Base-by-base conservation (phyloP, 2,888 invertebrate genomes). In the Epirrhoe alternata region DNA sequence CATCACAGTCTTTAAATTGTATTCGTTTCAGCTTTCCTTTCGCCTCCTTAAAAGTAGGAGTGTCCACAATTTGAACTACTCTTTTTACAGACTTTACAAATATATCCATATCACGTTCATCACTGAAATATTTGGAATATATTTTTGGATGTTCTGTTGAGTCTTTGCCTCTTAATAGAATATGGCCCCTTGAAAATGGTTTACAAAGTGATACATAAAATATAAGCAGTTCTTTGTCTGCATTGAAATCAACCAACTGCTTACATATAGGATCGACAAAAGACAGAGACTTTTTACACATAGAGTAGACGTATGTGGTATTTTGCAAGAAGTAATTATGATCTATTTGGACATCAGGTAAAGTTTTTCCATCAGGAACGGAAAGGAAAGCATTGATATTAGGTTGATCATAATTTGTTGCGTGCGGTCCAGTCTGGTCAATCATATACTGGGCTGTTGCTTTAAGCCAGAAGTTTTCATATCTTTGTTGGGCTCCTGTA, bases 291-390 rank as follows among this genome's bases (percentile, higher is more conserved):
- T 86, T 77, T 61, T 69, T 81, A 69, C 92, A 92, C 77, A 83
- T 85, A 5, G 85, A 79, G 61, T 79, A 78, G 0, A 92, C 70
- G 62, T 89, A 85, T 0, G 90, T 82, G 7, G 90, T 88, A 49
- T 91, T 89, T 47, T 86, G 84, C 10, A 87, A 78, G 58, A 90
- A 92, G 69, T 91, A 92, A 66, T 92, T 92, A 53, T 92, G 92
- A 68, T 92, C 92, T 66, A 92, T 85, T 79, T 92, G 92, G 1
- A 92, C 85, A 71, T 92, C 92, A 5, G 92, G 92, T 16, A 90
- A 71, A 3, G 59, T 42, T 76, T 86, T 87, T 14, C 77, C 81
- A 45, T 75, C 81, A 24, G 87, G 80, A 0, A 88, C 83, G 1
- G 91, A 87, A 5, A 92, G 61, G 71, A 92, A 92, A 52, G 92